Conservation (phyloP, 2,888 invertebrate species). For the Polydesmus complanatus region DNA sequence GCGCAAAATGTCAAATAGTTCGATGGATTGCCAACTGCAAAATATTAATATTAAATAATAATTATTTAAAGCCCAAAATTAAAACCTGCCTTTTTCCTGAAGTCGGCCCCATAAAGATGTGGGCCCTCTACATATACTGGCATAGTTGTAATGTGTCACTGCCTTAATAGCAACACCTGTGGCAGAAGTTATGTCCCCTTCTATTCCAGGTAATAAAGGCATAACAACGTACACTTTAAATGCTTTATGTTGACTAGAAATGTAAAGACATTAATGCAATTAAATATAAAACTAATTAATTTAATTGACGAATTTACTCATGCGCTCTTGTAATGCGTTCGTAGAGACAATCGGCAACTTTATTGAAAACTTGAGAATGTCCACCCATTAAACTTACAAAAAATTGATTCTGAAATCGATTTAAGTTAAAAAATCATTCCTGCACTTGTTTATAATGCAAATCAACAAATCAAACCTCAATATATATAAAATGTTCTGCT, state of each 20-base stretch:
- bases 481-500: slow-evolving; percentile 88
- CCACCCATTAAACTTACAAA: slow-evolving; percentile 65
- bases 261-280: slow-evolving; percentile 11
- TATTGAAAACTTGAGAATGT: slow-evolving; percentile 59
- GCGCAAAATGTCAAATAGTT: slow-evolving; percentile 86
- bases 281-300: background rate
- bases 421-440: background rate
- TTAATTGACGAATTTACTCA: slow-evolving; percentile 35
- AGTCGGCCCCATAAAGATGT: slow-evolving; percentile 68
- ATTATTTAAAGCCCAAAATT: background rate
- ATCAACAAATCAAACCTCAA: slow-evolving; percentile 44
- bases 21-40: slow-evolving; percentile 52
- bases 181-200: slow-evolving; percentile 84
- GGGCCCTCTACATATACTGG: slow-evolving; percentile 78
- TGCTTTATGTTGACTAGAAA: slow-evolving; percentile 47
- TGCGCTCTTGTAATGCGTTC: slow-evolving; percentile 73
- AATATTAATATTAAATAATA: background rate
- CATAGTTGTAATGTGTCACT: slow-evolving; percentile 94
- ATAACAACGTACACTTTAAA: slow-evolving; percentile 89
- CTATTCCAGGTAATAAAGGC: slow-evolving; percentile 87
- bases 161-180: slow-evolving; percentile 80
- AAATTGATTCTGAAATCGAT: slow-evolving; percentile 63
- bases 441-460: background rate
- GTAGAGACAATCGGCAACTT: slow-evolving; percentile 72
- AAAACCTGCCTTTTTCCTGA: slow-evolving; percentile 49